Conservation (phyloP, 2,113 vertebrate species). For the Hemibagrus wyckioides region DNA sequence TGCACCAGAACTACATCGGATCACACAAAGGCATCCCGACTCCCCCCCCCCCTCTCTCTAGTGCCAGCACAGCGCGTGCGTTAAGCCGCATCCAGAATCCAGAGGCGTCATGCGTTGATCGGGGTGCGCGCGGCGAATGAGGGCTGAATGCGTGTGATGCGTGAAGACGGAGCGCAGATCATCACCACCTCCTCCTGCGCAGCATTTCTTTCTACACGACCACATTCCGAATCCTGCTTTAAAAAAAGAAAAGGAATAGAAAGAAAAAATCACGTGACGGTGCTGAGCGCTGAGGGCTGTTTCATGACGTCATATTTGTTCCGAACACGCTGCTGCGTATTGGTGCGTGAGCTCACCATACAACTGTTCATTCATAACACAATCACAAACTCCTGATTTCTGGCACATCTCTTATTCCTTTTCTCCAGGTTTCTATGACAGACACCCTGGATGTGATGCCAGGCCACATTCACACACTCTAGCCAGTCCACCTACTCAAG, state of each 20-base stretch:
- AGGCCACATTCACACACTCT: neutral
- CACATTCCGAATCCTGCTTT: neutral
- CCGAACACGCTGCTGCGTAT: neutral
- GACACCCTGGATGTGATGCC: too few species aligned
- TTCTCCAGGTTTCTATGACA: neutral
- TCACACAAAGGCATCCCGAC: neutral
- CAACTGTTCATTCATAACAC: neutral
- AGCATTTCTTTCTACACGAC: neutral
- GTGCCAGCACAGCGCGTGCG: neutral
- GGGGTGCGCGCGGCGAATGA: neutral
- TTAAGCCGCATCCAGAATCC: neutral
- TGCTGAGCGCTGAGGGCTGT: neutral
- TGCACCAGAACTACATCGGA: slow-evolving; percentile 1
- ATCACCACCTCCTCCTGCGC: neutral
- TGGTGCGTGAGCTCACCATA: neutral
- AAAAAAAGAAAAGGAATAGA: too few species aligned
- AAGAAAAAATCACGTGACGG: neutral
- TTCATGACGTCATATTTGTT: slow-evolving; percentile 20
- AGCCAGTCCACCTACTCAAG: neutral
- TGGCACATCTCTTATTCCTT: neutral
- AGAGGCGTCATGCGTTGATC: neutral
- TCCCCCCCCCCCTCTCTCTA: neutral
- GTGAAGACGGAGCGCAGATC: neutral
- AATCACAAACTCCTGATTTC: neutral
- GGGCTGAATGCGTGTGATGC: neutral